Percentiles rank a stretch among this genome's conserved stretches.
phyloP scores from a whole-genome alignment of 2,888 invertebrate species.

The Graphium colonna region DNA sequence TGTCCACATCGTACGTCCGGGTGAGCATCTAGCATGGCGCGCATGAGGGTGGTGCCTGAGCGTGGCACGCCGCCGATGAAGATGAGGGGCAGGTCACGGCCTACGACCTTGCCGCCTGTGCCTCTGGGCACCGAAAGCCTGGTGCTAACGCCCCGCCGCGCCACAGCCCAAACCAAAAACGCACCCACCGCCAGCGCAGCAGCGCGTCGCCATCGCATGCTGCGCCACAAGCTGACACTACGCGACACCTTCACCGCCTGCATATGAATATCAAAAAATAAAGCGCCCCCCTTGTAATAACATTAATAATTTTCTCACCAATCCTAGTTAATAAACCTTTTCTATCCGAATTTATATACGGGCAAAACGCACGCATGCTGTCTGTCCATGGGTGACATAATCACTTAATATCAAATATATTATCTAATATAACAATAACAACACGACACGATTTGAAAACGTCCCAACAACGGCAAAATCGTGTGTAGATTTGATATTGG shows the following conservation, averaged over 20 bases:
- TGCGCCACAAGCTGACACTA: slow-evolving; percentile 35
- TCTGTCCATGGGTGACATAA: neutral
- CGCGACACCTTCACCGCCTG: neutral
- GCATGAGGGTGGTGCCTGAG: slow-evolving; percentile 97
- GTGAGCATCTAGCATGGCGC: slow-evolving; percentile 99
- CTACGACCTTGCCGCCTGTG: slow-evolving; percentile 44
- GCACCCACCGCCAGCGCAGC: slow-evolving; percentile 35
- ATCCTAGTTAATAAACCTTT: neutral
- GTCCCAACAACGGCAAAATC: too few relatives aligned
- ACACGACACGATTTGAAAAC: too few relatives aligned
- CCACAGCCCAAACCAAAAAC: slow-evolving; percentile 31
- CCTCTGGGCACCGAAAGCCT: slow-evolving; percentile 26
- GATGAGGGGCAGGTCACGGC: slow-evolving; percentile 94
- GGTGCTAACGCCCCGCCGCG: slow-evolving; percentile 29
- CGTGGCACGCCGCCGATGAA: slow-evolving; percentile 99
- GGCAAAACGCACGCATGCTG: too few relatives aligned
- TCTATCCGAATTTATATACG: too few relatives aligned
- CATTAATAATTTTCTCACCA: neutral
- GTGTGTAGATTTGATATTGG: too few relatives aligned
- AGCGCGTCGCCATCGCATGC: slow-evolving; percentile 43
- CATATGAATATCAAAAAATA: neutral
- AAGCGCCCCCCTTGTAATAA: neutral
- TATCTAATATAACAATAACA: too few relatives aligned
- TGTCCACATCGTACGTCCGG: slow-evolving; percentile 97
- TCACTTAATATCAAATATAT: too few relatives aligned